These are phyloP conservation scores for Peromyscus melanophrys DNA, from an alignment of 2,797 vertebrate genomes.

Conservation along the genomic window DNA sequence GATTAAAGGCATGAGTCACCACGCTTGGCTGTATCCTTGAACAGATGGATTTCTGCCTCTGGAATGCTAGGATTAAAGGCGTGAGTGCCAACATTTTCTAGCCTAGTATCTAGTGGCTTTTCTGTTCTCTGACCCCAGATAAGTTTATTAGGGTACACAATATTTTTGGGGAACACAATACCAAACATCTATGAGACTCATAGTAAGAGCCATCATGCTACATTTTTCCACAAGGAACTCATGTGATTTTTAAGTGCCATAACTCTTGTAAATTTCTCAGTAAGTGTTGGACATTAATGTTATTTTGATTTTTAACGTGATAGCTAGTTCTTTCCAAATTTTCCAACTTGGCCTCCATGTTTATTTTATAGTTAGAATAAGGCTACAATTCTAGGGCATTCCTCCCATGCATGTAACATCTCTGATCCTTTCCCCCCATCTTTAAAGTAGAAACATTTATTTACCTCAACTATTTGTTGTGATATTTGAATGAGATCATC, in stretches of 20 bases:
- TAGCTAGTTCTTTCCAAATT: conserved; percentile 23
- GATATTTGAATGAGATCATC: conserved; percentile 18
- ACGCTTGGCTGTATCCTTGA: too few species aligned
- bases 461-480: conserved; percentile 21
- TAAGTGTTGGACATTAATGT: conserved; percentile 59
- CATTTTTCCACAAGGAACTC: conserved; percentile 5
- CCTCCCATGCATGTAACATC: not conserved
- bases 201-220: not conserved
- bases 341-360: not conserved
- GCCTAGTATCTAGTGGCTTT: too few species aligned
- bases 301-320: conserved; percentile 37
- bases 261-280: conserved; percentile 1
- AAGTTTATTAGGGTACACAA: too few species aligned
- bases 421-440: not conserved
- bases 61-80: too few species aligned
- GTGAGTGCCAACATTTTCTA: too few species aligned
- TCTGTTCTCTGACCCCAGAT: too few species aligned
- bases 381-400: conserved; percentile 10
- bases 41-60: too few species aligned
- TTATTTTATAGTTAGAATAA: not conserved
- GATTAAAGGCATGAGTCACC: too few species aligned
- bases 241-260: conserved; percentile 55
- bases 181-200: conserved; percentile 51
- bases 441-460: conserved; percentile 36
- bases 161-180: not conserved